A percentile compares a stretch with the other conserved stretches of the same genome.
phyloP scores from a whole-genome alignment of 2,797 vertebrate genomes.

The Valencia hispanica region DNA sequence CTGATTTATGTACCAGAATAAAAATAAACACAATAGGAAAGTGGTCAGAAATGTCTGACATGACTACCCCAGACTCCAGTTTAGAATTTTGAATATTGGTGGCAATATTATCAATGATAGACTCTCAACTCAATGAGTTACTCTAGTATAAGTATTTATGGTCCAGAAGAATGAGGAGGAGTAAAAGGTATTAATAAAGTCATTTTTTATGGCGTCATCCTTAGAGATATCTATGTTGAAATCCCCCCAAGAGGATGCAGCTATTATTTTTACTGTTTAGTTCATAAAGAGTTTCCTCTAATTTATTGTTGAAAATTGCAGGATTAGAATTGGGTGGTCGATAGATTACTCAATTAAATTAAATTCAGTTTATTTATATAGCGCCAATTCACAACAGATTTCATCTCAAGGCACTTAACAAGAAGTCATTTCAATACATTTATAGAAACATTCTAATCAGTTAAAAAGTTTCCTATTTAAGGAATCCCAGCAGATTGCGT shows the following conservation, averaged over 20 bases:
- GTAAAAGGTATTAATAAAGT: neutral
- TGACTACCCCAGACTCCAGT: neutral
- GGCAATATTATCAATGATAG: neutral
- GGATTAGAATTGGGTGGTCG: neutral
- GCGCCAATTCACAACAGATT: too few species aligned
- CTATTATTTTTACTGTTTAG: neutral
- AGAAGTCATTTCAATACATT: too few species aligned
- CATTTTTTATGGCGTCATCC: neutral
- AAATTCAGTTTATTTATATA: too few species aligned
- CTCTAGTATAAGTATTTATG: neutral
- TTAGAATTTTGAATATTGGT: neutral
- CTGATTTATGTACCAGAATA: neutral
- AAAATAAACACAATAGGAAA: neutral
- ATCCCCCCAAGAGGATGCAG: neutral
- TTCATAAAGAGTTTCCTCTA: neutral
- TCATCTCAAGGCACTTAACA: too few species aligned
- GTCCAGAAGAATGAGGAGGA: neutral
- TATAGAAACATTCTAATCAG: too few species aligned
- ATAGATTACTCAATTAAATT: neutral
- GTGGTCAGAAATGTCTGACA: neutral
- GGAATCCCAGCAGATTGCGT: too few species aligned
- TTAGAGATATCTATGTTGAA: neutral
- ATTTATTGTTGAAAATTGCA: neutral
- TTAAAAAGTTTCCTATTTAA: too few species aligned
- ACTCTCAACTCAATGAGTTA: neutral